Conservation (phyloP, 1,140 invertebrate genomes). For the Lepidurus apus region DNA sequence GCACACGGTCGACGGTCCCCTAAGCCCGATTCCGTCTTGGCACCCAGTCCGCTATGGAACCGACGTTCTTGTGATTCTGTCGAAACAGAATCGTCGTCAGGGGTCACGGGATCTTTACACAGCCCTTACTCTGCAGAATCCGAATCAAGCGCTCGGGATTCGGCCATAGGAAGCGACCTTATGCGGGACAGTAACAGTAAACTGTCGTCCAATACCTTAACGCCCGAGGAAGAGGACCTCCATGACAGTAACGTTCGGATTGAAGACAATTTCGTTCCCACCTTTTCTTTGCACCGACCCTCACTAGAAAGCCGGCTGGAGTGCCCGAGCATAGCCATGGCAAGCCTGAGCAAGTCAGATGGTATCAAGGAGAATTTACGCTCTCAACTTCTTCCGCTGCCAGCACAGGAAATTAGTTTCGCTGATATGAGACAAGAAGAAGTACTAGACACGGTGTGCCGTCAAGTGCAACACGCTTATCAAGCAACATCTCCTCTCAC, state of each 20-base stretch:
- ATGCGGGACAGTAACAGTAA: not conserved
- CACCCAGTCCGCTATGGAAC: constrained; percentile 13
- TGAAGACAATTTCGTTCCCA: not conserved
- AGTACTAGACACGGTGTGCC: not conserved
- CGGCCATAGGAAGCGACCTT: not conserved
- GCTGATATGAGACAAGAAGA: not conserved
- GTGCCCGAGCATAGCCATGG: not conserved
- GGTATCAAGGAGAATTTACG: not conserved
- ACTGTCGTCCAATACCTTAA: not conserved
- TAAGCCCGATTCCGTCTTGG: not conserved
- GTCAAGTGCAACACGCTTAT: not conserved
- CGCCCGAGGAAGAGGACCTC: not conserved
- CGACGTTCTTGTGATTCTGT: not conserved
- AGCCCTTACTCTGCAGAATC: not conserved
- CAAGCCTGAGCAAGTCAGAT: not conserved
- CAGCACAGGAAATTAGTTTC: not conserved
- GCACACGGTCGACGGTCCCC: not conserved
- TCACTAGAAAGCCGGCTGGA: not conserved
- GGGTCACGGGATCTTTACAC: not conserved
- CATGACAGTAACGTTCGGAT: not conserved
- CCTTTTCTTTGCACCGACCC: not conserved
- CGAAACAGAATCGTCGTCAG: not conserved
- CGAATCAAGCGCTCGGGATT: not conserved
- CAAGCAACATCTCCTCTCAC: not conserved
- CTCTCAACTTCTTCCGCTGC: not conserved